Percentiles rank a stretch among this genome's conserved stretches.
Conservation (phyloP, 1,140 invertebrate species). For the Wiebesia pumilae region DNA sequence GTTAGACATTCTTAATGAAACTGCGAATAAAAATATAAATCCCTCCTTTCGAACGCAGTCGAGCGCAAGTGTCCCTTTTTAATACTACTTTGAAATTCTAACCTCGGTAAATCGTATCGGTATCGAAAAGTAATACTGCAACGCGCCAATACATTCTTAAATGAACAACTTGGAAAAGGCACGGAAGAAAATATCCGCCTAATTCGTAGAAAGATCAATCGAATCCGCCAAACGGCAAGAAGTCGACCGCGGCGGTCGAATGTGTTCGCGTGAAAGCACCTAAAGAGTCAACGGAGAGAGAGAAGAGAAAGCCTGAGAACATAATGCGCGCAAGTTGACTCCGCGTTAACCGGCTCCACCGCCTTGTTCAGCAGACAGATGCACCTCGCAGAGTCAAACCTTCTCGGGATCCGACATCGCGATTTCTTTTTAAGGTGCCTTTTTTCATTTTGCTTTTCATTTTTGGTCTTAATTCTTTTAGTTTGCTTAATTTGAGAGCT, state of each 20-base stretch:
- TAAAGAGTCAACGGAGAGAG: conserved; percentile 59
- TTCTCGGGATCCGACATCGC: conserved; percentile 39
- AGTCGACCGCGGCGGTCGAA: conserved; percentile 21
- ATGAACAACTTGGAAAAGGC: background rate
- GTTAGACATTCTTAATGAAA: too few species aligned
- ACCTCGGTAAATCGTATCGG: too few species aligned
- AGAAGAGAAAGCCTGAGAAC: conserved; percentile 75
- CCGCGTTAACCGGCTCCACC: conserved; percentile 40
- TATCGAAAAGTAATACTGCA: background rate
- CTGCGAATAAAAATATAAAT: too few species aligned
- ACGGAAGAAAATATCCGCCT: conserved; percentile 17
- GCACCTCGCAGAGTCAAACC: conserved; percentile 24
- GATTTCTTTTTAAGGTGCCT: conserved; percentile 12
- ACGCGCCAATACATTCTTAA: background rate
- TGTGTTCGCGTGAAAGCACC: conserved; percentile 70
- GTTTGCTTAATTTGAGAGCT: background rate
- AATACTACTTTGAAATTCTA: background rate
- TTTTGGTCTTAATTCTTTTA: conserved; percentile 1
- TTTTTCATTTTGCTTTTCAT: conserved; percentile 3
- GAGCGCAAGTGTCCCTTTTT: background rate
- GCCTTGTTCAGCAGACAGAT: conserved; percentile 35
- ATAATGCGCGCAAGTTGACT: conserved; percentile 60
- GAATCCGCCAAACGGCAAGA: background rate
- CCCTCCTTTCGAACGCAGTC: too few species aligned
- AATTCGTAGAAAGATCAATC: background rate